A percentile compares a stretch with the other conserved stretches of the same genome.
phyloP scores from a whole-genome alignment of 2,888 invertebrate species.

The Caenorhabditis drosophilae region DNA sequence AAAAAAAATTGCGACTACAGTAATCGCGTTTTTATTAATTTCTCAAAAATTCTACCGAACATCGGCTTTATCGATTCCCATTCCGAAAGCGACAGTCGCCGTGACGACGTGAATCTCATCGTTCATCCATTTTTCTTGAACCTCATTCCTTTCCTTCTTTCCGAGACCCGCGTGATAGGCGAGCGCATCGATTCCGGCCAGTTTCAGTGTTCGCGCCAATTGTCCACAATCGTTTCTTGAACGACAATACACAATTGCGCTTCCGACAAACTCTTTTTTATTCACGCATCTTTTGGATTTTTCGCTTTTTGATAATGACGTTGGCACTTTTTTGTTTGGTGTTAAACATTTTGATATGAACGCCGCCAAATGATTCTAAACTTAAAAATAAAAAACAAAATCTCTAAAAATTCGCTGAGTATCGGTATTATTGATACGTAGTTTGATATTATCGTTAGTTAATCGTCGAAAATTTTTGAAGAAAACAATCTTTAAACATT shows the following conservation, averaged over 20 bases:
- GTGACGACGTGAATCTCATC: slow-evolving; percentile 88
- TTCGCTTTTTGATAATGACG: not conserved
- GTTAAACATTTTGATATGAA: slow-evolving; percentile 48
- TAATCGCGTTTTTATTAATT: not conserved
- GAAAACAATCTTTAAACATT: too few species aligned
- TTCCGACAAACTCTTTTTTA: slow-evolving; percentile 36
- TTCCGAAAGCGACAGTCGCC: slow-evolving; percentile 97
- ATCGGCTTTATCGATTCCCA: slow-evolving; percentile 96
- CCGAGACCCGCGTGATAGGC: slow-evolving; percentile 65
- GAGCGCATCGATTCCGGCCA: slow-evolving; percentile 68
- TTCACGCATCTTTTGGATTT: slow-evolving; percentile 8
- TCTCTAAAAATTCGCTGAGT: too few species aligned
- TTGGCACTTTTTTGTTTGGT: slow-evolving; percentile 4
- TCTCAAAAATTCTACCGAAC: slow-evolving; percentile 76
- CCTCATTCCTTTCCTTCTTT: slow-evolving; percentile 75
- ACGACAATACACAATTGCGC: slow-evolving; percentile 88
- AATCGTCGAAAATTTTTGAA: too few species aligned
- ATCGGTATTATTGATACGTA: too few species aligned
- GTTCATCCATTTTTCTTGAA: slow-evolving; percentile 89
- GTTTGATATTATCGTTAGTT: too few species aligned
- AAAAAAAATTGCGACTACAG: not conserved
- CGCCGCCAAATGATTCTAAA: slow-evolving; percentile 75
- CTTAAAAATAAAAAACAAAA: too few species aligned
- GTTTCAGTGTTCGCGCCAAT: slow-evolving; percentile 80
- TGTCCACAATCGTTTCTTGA: slow-evolving; percentile 88